Conservation (phyloP, 2,888 invertebrate genomes). For the Torymus texanus region DNA sequence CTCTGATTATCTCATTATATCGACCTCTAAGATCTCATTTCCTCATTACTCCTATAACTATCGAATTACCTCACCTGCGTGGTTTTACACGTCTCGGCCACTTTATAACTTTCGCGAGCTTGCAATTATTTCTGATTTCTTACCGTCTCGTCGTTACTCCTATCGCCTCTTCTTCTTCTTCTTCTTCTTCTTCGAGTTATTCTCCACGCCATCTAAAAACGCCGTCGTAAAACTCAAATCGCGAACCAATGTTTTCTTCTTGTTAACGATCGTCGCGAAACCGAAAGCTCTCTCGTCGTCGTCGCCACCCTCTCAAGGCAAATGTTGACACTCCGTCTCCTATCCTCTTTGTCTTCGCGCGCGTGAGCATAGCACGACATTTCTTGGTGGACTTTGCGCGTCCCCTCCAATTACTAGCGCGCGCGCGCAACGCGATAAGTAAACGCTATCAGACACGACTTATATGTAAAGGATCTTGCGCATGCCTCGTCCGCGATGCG, state of each 20-base stretch:
- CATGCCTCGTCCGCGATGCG: background rate
- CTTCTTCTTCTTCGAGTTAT: no score
- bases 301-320: slow-evolving; percentile 7
- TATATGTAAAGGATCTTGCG: no score
- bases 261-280: slow-evolving; percentile 36
- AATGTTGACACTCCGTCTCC: slow-evolving; percentile 44
- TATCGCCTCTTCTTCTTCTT: no score
- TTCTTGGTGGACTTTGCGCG: background rate
- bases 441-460: slow-evolving; percentile 40
- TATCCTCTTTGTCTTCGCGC: slow-evolving; percentile 16
- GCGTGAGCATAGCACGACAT: background rate
- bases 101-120: no score
- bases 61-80: no score
- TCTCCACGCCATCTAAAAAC: background rate
- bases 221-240: background rate
- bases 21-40: no score
- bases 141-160: no score
- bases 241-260: slow-evolving; percentile 24
- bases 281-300: background rate
- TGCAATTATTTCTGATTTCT: no score
- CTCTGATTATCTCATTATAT: no score
- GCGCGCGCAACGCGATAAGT: slow-evolving; percentile 29
- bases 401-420: slow-evolving; percentile 46
- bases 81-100: no score
- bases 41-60: no score